Percentiles rank a stretch among this genome's conserved stretches.
Evolutionary conservation across 2,888 invertebrate genomes (phyloP).

Genomic region (Anthoptus insignis): DNA sequence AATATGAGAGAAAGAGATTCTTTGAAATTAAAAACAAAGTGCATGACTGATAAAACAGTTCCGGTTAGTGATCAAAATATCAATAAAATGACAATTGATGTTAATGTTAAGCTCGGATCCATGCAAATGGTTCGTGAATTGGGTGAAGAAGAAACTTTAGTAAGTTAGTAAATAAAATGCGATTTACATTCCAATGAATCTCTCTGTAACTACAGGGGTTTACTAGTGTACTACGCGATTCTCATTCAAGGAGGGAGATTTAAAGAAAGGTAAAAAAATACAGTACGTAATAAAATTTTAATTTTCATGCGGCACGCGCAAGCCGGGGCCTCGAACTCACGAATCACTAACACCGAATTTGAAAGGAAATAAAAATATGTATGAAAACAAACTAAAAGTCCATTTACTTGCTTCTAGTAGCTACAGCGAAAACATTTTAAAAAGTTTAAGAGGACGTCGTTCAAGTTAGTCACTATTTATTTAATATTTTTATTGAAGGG

Average conservation of each 20-base stretch:
- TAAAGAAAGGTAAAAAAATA: conserved; percentile 51
- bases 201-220: conserved; percentile 76
- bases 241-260: conserved; percentile 72
- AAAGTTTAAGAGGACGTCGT: conserved; percentile 62
- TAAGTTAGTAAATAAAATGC: not conserved
- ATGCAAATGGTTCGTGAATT: conserved; percentile 39
- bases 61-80: conserved; percentile 1
- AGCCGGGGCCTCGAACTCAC: conserved; percentile 64
- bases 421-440: conserved; percentile 83
- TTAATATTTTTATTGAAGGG: conserved; percentile 37
- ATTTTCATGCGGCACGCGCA: conserved; percentile 73
- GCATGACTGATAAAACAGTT: conserved; percentile 34
- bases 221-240: conserved; percentile 72
- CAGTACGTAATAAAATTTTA: conserved; percentile 54
- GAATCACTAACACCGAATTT: conserved; percentile 74
- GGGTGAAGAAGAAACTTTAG: not conserved
- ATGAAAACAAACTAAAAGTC: conserved; percentile 58
- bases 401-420: conserved; percentile 87
- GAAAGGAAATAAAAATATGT: conserved; percentile 50
- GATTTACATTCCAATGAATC: conserved; percentile 77
- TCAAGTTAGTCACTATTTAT: conserved; percentile 61
- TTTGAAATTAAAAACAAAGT: conserved; percentile 65
- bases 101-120: conserved; percentile 35
- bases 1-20: conserved; percentile 71
- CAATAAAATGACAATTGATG: conserved; percentile 35